Evolutionary conservation across 23 tunicate genomes (phyloP).

Genomic region (Trididemnum miniatum): DNA sequence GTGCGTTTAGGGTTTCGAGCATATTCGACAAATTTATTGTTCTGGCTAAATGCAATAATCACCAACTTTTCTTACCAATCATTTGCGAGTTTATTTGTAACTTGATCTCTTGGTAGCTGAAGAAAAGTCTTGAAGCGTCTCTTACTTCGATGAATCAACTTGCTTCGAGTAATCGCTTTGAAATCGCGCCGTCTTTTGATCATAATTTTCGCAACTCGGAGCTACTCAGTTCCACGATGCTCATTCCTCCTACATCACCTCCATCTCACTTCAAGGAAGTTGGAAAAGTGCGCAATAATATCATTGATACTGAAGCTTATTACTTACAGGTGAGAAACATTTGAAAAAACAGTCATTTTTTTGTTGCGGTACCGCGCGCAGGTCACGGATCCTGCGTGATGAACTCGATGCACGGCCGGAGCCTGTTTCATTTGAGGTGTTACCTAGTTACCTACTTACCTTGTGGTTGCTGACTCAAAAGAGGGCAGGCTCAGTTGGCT

Average conservation of each 20-base stretch:
- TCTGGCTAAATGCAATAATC: no score
- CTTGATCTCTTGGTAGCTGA: conserved; percentile 24
- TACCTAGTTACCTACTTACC: no score
- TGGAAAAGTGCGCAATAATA: conserved; percentile 18
- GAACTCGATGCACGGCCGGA: no score
- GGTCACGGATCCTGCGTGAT: no score
- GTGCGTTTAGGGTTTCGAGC: no score
- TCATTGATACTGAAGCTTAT: conserved; percentile 52
- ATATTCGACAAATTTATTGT: no score
- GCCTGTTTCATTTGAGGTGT: no score
- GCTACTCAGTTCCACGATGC: conserved; percentile 19
- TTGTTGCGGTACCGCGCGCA: no score
- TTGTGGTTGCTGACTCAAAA: no score
- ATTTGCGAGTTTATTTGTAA: not conserved
- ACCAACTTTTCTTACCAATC: not conserved
- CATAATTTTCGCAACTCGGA: conserved; percentile 35
- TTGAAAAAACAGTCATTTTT: no score
- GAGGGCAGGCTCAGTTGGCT: no score
- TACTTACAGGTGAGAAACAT: conserved; percentile 78
- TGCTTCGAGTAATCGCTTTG: conserved; percentile 24
- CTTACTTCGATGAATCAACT: conserved; percentile 34
- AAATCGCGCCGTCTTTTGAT: conserved; percentile 24
- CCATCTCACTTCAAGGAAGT: conserved; percentile 48
- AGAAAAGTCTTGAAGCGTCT: conserved; percentile 55
- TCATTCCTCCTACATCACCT: conserved; percentile 35